A percentile compares a stretch with the other conserved stretches of the same genome.
Conservation (phyloP, 2,113 vertebrate genomes). For the Ciconia maguari region DNA sequence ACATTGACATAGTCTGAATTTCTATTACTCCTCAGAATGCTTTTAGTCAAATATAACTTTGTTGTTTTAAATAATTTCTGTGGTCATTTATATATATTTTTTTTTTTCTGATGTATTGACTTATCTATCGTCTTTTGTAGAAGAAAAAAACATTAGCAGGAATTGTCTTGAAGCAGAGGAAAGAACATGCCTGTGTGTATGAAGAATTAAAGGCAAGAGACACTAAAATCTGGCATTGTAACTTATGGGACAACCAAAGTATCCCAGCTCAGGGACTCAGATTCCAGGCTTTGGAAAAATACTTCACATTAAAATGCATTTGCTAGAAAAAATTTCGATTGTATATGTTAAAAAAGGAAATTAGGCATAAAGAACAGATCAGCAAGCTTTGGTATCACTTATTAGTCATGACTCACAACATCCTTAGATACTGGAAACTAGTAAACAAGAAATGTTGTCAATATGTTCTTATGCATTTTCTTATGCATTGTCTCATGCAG, state of each 20-base stretch:
- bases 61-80: neutral
- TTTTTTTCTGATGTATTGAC: neutral
- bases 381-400: neutral
- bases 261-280: neutral
- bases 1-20: neutral
- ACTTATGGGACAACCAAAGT: neutral
- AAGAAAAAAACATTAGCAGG: neutral
- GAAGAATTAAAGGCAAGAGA: neutral
- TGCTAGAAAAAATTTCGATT: neutral
- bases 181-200: neutral
- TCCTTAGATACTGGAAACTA: neutral
- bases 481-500: neutral
- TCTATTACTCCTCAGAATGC: neutral
- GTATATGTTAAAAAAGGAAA: neutral
- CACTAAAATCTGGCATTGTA: neutral
- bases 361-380: neutral
- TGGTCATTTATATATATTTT: neutral
- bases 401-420: neutral
- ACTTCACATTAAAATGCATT: neutral
- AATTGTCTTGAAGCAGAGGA: neutral
- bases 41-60: neutral
- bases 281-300: neutral
- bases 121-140: neutral
- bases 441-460: neutral
- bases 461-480: neutral